These are phyloP conservation scores for Taenioides sp. DNA, from an alignment of 2,797 vertebrate genomes.

Conservation along the genomic window DNA sequence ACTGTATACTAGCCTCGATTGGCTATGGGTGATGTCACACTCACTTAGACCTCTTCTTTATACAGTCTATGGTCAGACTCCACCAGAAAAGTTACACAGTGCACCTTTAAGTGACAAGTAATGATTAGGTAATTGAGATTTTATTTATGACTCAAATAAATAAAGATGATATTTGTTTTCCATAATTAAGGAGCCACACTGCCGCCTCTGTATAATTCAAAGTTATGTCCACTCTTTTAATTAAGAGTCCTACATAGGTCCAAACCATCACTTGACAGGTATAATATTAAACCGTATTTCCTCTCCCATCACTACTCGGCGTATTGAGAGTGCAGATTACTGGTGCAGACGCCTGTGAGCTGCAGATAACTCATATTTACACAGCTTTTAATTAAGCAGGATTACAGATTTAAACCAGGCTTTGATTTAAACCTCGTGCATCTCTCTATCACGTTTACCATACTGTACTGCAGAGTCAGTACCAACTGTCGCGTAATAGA, in stretches of 20 bases:
- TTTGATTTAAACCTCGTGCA: conserved; percentile 33
- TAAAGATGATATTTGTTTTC: too few relatives aligned
- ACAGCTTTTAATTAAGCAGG: conserved; percentile 62
- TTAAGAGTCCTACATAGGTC: background rate
- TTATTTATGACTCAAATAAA: too few relatives aligned
- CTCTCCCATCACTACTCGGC: conserved; percentile 5
- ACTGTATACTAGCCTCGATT: too few relatives aligned
- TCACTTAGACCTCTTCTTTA: too few relatives aligned
- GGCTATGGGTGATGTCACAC: too few relatives aligned
- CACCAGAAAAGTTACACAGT: too few relatives aligned
- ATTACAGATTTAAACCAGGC: conserved; percentile 52
- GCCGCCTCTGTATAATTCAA: too few relatives aligned
- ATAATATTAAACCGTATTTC: background rate
- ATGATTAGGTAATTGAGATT: too few relatives aligned
- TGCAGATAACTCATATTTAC: conserved; percentile 67
- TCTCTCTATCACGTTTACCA: background rate
- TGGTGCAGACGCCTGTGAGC: conserved; percentile 51
- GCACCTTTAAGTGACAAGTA: too few relatives aligned
- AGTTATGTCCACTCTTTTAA: too few relatives aligned
- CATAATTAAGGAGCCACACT: too few relatives aligned
- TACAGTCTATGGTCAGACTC: too few relatives aligned
- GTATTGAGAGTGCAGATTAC: conserved; percentile 27
- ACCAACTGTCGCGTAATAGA: background rate
- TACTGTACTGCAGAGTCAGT: background rate
- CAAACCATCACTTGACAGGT: background rate